Percentiles rank a stretch among this genome's conserved stretches.
These are phyloP conservation scores for Spialia ferax DNA, from an alignment of 2,888 invertebrate genomes.

Conservation along the genomic window DNA sequence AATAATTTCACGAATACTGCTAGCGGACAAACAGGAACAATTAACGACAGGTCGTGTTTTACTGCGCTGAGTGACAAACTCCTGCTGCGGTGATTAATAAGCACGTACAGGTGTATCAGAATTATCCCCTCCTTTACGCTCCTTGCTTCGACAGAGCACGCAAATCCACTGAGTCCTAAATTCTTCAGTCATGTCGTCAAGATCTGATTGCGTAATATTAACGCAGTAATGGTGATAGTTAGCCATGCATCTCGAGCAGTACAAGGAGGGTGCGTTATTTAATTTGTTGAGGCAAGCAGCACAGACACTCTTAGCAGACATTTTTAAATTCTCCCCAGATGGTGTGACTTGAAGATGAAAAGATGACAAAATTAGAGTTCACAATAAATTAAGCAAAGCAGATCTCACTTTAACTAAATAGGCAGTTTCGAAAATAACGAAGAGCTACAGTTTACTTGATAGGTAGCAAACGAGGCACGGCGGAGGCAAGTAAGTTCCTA, in stretches of 20 bases:
- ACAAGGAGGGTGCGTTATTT: neutral
- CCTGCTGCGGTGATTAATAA: neutral
- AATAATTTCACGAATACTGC: neutral
- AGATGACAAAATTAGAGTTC: too few species aligned
- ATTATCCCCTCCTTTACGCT: neutral
- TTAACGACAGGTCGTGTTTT: neutral
- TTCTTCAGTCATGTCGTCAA: neutral
- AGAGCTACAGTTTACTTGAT: too few species aligned
- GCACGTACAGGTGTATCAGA: conserved; percentile 1
- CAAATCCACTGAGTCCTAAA: neutral
- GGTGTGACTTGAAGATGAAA: too few species aligned
- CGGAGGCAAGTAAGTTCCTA: too few species aligned
- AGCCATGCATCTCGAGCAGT: neutral
- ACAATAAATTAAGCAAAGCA: too few species aligned
- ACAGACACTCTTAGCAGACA: too few species aligned
- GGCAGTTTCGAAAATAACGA: too few species aligned
- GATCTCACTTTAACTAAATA: too few species aligned
- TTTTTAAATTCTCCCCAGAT: too few species aligned
- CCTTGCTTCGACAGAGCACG: neutral
- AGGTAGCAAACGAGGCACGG: too few species aligned
- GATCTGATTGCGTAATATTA: neutral
- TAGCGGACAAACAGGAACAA: neutral
- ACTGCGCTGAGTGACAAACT: neutral
- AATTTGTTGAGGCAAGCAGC: neutral
- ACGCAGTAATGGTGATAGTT: neutral